Evolutionary conservation across 2,797 vertebrate species (phyloP), one percentile per base, ranked within the genome.

Genomic region (Argentina silus): DNA sequence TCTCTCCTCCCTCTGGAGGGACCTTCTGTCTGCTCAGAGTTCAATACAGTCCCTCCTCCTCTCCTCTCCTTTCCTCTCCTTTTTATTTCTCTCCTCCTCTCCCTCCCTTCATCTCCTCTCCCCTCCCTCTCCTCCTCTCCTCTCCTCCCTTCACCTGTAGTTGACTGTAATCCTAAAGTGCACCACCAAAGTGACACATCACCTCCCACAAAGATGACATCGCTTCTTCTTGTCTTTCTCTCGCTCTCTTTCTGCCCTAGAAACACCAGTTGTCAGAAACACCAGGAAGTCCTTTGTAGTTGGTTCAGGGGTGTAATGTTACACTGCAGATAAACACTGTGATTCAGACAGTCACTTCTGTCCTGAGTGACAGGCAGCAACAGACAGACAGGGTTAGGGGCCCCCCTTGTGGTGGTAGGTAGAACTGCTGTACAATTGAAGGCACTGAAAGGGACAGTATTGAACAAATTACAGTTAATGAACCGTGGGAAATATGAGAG

Each of bases 311-410:
- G 77, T 87, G 85, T 85, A 84, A 88, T 81, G 81, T 93, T 89
- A 84, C 89, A 87, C 87, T 86, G 87, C 92, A 92, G 92, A 92
- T 92, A 91, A 91, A 93, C 92, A 89, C 89, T 89, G 90, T 90
- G 90, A 93, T 89, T 83, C 86, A 85, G 88, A 86, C 84, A 90
- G 87, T 87, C 91, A 91, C 90, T 74, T 78, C 84, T 88, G 89
- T 90, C 81, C 83, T 86, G 85, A 90, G 87, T 87, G 67, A 63
- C 68, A 77, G 85, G 78, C 82, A 79, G 66, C 78, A 80, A 80
- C 72, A 51, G 76, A 73, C 63, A 59, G 75, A 67, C 53, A 76
- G 72, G 74, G 70, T 78, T 79, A 81, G 78, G 72, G 83, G 83
- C 85, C 90, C 89, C 84, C 87, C 91, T 85, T 70, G 85, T 90